Evolutionary conservation across 1,140 invertebrate species (phyloP).

Genomic region (Temnothorax longispinosus): DNA sequence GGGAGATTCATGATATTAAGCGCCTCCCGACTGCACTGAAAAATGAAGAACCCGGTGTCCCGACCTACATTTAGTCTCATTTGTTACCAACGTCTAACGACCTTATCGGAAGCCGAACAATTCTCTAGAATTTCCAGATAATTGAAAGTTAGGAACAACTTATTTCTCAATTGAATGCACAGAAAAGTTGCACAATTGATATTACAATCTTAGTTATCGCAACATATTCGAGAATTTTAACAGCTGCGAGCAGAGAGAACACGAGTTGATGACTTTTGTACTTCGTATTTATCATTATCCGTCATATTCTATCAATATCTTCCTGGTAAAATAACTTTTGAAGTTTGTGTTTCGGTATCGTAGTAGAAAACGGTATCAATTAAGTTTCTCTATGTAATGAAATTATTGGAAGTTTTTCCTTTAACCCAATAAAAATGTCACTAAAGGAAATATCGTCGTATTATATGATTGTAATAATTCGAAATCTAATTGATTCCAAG

Average conservation of each 20-base stretch:
- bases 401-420: background rate
- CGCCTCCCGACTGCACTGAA: constrained; percentile 44
- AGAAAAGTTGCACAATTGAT: constrained; percentile 28
- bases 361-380: background rate
- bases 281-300: constrained; percentile 45
- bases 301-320: constrained; percentile 40
- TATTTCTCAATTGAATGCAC: constrained; percentile 36
- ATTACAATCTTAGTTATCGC: background rate
- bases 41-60: constrained; percentile 50
- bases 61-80: constrained; percentile 55
- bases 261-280: constrained; percentile 17
- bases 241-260: background rate
- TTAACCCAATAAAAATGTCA: background rate
- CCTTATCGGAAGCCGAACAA: constrained; percentile 16
- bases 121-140: constrained; percentile 33
- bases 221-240: constrained; percentile 22
- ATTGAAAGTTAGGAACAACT: constrained; percentile 46
- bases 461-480: background rate
- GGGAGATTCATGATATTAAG: constrained; percentile 56
- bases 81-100: constrained; percentile 52
- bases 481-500: background rate
- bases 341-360: constrained; percentile 4
- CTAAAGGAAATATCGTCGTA: background rate
- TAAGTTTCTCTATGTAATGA: constrained; percentile 5
- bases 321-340: constrained; percentile 4